A percentile compares a stretch with the other conserved stretches of the same genome.
Conservation (phyloP, 1,140 invertebrate species). For the Popillia japonica region DNA sequence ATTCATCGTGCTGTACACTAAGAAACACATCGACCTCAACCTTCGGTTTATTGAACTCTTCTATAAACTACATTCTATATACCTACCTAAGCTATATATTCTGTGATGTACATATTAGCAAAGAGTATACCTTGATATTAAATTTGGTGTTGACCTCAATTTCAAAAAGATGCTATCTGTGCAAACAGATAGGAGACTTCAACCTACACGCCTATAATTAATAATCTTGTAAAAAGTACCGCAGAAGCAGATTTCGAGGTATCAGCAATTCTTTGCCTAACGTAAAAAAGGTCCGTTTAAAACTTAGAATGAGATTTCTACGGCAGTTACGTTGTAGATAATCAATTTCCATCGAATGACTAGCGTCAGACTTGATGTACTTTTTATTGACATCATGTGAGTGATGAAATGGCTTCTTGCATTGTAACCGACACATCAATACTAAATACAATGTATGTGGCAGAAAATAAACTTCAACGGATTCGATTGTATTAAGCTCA, state of each 20-base stretch:
- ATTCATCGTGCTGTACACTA: too few species aligned
- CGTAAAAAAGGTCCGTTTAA: background rate
- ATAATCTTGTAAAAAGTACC: background rate
- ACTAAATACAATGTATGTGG: background rate
- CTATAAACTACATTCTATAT: too few species aligned
- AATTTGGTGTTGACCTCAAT: too few species aligned
- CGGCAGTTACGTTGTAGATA: background rate
- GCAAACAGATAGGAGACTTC: background rate
- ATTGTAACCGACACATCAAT: constrained; percentile 6
- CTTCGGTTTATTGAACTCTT: too few species aligned
- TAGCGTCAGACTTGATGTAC: background rate
- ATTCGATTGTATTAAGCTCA: background rate
- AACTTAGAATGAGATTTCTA: background rate
- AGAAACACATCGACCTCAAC: too few species aligned
- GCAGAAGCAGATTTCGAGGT: background rate
- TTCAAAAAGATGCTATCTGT: too few species aligned
- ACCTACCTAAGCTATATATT: too few species aligned
- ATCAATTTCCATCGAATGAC: background rate
- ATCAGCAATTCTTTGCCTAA: background rate
- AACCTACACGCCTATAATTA: background rate
- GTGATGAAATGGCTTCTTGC: background rate
- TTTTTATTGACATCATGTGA: background rate
- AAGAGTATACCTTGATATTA: too few species aligned
- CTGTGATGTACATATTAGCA: too few species aligned
- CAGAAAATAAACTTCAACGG: background rate